Percentiles rank a stretch among this genome's conserved stretches.
Evolutionary conservation across 2,797 vertebrate species (phyloP).

Genomic region (Rhincodon typus): DNA sequence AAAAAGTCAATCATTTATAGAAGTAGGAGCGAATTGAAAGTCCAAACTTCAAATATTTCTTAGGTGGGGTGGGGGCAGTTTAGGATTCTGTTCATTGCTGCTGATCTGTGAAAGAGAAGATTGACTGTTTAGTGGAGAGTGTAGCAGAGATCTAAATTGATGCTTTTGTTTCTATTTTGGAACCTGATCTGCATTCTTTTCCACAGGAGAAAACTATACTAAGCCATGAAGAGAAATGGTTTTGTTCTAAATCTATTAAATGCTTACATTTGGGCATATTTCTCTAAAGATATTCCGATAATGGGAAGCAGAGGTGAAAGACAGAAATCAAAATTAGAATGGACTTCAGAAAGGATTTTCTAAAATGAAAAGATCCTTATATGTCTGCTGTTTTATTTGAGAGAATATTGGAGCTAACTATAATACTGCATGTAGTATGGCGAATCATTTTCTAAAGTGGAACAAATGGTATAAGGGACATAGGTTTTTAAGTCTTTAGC

Average conservation of each 20-base stretch:
- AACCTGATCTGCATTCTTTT: too few relatives aligned
- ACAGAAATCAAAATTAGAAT: neutral
- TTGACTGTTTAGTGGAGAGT: neutral
- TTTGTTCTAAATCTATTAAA: neutral
- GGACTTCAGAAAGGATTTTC: neutral
- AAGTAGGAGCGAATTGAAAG: neutral
- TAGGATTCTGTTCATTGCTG: neutral
- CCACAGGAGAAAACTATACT: too few relatives aligned
- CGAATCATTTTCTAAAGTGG: neutral
- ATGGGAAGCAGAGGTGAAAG: neutral
- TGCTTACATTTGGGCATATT: neutral
- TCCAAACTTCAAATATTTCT: neutral
- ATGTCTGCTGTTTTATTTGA: neutral
- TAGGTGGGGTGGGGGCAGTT: neutral
- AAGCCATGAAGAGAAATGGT: neutral
- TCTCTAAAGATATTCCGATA: neutral
- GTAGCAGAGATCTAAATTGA: neutral
- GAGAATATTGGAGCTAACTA: neutral
- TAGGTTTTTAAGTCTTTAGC: neutral
- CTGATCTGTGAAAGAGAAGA: neutral
- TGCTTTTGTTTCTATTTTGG: neutral
- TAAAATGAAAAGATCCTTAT: neutral
- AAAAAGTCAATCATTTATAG: neutral
- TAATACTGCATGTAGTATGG: neutral
- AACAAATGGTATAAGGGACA: neutral